A percentile compares a stretch with the other conserved stretches of the same genome.
Conservation (phyloP, 2,888 invertebrate species). For the Amphipoea oculea region DNA sequence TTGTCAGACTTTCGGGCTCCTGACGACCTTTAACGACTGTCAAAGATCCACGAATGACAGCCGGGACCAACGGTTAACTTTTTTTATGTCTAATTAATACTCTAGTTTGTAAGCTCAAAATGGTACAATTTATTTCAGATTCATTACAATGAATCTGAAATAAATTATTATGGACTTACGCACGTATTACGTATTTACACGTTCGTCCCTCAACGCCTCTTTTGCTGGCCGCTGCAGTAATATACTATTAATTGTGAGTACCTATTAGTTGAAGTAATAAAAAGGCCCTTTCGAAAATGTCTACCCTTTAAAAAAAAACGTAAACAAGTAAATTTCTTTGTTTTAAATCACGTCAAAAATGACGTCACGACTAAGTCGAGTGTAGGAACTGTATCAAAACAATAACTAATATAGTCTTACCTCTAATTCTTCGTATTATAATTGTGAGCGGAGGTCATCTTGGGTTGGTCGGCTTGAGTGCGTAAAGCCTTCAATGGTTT, state of each 20-base stretch:
- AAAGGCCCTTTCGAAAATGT: conserved; percentile 4
- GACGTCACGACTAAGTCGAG: conserved; percentile 58
- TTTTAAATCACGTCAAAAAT: conserved; percentile 44
- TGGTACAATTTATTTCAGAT: no score
- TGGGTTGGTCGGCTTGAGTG: conserved; percentile 45
- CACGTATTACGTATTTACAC: no score
- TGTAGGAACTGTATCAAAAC: conserved; percentile 66
- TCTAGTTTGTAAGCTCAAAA: no score
- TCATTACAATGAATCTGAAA: no score
- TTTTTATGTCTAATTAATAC: no score
- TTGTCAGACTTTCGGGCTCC: no score
- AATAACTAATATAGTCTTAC: conserved; percentile 51
- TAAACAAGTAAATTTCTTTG: conserved; percentile 55
- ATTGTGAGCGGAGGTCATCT: conserved; percentile 39
- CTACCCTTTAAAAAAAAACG: conserved; percentile 5
- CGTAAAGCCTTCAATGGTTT: conserved; percentile 63
- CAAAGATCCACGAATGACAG: no score
- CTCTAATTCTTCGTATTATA: conserved; percentile 29
- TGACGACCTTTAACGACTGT: no score
- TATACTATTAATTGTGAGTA: not conserved
- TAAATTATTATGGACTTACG: no score
- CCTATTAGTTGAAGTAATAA: not conserved
- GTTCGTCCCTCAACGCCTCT: no score
- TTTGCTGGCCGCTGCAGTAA: no score
- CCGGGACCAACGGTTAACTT: no score